phyloP scores from a whole-genome alignment of 2,888 invertebrate species.

The Melangyna quadrimaculata region DNA sequence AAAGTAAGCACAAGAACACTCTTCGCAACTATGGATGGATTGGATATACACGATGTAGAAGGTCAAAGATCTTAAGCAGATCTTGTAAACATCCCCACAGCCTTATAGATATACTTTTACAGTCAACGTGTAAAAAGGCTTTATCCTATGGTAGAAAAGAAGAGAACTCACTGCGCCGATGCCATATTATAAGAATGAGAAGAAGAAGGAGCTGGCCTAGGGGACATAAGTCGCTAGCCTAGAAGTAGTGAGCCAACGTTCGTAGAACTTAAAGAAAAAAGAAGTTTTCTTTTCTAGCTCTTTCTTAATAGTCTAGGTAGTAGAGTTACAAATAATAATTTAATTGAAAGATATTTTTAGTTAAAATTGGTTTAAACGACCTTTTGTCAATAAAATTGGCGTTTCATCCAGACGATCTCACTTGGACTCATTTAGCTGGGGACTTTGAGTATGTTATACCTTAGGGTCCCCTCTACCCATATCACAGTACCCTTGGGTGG shows the following conservation, averaged over 20 bases:
- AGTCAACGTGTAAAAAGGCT: slow-evolving; percentile 37
- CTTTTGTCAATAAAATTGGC: too few species aligned
- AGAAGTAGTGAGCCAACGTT: slow-evolving; percentile 42
- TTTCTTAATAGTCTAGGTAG: not conserved
- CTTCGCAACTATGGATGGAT: slow-evolving; percentile 17
- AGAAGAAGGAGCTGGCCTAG: slow-evolving; percentile 1
- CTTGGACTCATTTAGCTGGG: too few species aligned
- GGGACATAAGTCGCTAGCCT: slow-evolving; percentile 48
- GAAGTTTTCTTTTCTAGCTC: slow-evolving; percentile 11
- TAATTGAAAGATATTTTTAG: not conserved
- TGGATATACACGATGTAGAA: slow-evolving; percentile 67
- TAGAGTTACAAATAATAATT: not conserved
- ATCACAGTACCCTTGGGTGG: too few species aligned
- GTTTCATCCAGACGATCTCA: too few species aligned
- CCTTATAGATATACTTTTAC: slow-evolving; percentile 2
- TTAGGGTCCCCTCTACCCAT: too few species aligned
- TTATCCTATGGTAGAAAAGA: slow-evolving; percentile 2
- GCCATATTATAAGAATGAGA: slow-evolving; percentile 9
- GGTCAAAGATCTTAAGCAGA: slow-evolving; percentile 79
- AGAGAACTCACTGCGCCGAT: slow-evolving; percentile 45
- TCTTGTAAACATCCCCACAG: slow-evolving; percentile 66
- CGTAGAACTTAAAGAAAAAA: slow-evolving; percentile 24
- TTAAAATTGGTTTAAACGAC: too few species aligned
- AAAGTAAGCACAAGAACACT: slow-evolving; percentile 49
- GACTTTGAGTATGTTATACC: too few species aligned